These are phyloP conservation scores for Exocentrus adspersus DNA, from an alignment of 2,888 invertebrate species.

Conservation along the genomic window DNA sequence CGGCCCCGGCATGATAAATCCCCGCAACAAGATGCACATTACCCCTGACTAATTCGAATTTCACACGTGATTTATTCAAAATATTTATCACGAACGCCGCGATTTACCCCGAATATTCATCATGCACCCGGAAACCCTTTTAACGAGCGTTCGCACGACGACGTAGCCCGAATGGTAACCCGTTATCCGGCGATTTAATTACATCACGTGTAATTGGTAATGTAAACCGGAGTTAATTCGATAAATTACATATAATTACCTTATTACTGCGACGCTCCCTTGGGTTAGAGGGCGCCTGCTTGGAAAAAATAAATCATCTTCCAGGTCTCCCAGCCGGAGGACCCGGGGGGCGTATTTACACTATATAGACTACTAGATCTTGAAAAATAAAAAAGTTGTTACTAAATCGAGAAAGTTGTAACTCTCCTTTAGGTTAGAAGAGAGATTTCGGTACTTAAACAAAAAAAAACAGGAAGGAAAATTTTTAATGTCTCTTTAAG, in stretches of 20 bases:
- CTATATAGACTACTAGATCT: too few species aligned
- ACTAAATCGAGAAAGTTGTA: too few species aligned
- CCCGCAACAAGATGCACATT: background rate
- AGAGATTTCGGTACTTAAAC: too few species aligned
- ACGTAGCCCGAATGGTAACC: constrained; percentile 17
- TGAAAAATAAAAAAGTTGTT: too few species aligned
- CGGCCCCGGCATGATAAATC: background rate
- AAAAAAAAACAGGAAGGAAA: too few species aligned
- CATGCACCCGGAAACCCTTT: constrained; percentile 15
- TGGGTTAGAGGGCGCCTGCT: constrained; percentile 21
- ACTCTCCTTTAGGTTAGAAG: too few species aligned
- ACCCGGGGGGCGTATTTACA: background rate
- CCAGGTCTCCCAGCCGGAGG: background rate
- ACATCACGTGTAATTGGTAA: constrained; percentile 24
- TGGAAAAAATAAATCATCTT: constrained; percentile 22
- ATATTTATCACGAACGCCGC: constrained; percentile 5
- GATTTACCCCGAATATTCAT: constrained; percentile 10
- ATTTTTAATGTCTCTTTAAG: too few species aligned
- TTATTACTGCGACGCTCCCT: constrained; percentile 11
- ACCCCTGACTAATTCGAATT: constrained; percentile 7
- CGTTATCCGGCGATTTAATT: constrained; percentile 22
- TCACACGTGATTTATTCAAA: constrained; percentile 12
- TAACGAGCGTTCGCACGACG: constrained; percentile 9
- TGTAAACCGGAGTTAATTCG: constrained; percentile 25
- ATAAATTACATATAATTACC: constrained; percentile 23